Evolutionary conservation across 2,113 vertebrate genomes (phyloP).

Genomic region (Prunella fulvescens): DNA sequence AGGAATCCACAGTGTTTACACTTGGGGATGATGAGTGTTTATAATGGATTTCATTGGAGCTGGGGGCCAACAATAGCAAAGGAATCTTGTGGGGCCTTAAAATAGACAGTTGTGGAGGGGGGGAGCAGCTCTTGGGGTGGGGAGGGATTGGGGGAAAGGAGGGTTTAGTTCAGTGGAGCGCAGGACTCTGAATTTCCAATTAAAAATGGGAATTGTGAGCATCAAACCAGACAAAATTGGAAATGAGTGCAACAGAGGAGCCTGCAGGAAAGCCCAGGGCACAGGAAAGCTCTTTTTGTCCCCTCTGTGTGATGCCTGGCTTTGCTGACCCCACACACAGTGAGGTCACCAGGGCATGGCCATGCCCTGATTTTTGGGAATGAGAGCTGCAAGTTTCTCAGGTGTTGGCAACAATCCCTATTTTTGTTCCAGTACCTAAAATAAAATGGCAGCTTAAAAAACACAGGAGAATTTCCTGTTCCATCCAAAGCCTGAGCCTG

Average conservation of each 20-base stretch:
- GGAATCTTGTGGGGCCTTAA: constrained; percentile 30
- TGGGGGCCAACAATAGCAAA: constrained; percentile 47
- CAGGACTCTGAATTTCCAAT: background rate
- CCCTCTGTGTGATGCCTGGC: background rate
- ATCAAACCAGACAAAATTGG: background rate
- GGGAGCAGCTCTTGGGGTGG: background rate
- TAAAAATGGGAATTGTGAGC: background rate
- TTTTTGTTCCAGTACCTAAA: background rate
- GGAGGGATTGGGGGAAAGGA: background rate
- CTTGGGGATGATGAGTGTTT: constrained; percentile 34
- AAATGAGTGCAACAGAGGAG: background rate
- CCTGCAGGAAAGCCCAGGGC: background rate
- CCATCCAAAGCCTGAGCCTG: background rate
- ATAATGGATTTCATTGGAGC: background rate
- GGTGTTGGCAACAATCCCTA: background rate
- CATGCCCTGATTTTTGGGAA: background rate
- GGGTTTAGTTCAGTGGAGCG: background rate
- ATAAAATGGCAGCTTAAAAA: background rate
- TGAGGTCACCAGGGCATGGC: background rate
- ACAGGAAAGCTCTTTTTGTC: background rate
- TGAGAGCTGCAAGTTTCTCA: background rate
- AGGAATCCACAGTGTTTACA: constrained; percentile 53
- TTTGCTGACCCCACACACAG: background rate
- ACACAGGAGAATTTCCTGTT: background rate
- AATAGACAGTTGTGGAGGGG: background rate